A percentile compares a stretch with the other conserved stretches of the same genome.
Conservation (phyloP, 2,888 invertebrate genomes). For the Celastrina argiolus region DNA sequence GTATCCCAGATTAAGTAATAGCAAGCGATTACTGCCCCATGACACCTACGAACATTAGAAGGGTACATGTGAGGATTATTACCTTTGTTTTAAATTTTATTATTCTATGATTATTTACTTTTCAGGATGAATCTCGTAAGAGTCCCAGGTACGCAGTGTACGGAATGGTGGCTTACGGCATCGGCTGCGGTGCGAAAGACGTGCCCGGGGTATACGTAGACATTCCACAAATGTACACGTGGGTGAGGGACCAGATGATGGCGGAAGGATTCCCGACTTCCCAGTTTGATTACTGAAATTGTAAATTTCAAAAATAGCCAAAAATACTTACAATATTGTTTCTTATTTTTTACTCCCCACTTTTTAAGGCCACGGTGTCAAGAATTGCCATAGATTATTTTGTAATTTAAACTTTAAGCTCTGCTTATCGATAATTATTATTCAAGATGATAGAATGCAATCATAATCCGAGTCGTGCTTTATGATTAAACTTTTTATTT, state of each 20-base stretch:
- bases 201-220: constrained; percentile 34
- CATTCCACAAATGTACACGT: constrained; percentile 21
- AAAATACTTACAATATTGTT: background rate
- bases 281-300: constrained; percentile 2
- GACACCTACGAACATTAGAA: background rate
- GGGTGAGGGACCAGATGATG: constrained; percentile 18
- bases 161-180: constrained; percentile 35
- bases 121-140: constrained; percentile 1
- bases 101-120: background rate
- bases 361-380: background rate
- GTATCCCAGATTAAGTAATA: background rate
- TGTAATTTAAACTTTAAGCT: too few relatives aligned
- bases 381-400: too few relatives aligned
- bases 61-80: too few relatives aligned
- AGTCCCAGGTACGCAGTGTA: constrained; percentile 30
- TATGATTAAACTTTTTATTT: too few relatives aligned
- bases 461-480: too few relatives aligned
- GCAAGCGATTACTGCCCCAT: too few relatives aligned
- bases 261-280: background rate
- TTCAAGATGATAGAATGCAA: too few relatives aligned
- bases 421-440: too few relatives aligned
- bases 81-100: too few relatives aligned
- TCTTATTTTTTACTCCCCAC: background rate
- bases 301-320: background rate
- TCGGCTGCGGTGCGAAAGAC: constrained; percentile 28